Percentiles rank a stretch among this genome's conserved stretches.
Evolutionary conservation across 2,888 invertebrate species (phyloP).

Genomic region (Gryllus longicercus): DNA sequence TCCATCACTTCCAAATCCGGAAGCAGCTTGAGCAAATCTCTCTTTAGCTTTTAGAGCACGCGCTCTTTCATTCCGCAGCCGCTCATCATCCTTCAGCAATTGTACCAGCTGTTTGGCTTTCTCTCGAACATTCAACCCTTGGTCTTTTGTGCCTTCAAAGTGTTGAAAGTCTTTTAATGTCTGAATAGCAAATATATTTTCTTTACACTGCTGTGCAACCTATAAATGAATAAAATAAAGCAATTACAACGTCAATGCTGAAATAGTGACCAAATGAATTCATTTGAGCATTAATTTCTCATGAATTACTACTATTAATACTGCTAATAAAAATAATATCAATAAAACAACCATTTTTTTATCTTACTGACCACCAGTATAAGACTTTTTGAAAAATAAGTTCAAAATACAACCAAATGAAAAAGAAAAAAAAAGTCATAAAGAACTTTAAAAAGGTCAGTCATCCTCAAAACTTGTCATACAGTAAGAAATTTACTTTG

Average conservation of each 20-base stretch:
- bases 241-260: background rate
- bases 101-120: constrained; percentile 96
- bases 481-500: too few relatives aligned
- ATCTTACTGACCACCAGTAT: too few relatives aligned
- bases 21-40: constrained; percentile 80
- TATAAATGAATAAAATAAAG: constrained; percentile 35
- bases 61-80: constrained; percentile 91
- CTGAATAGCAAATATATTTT: constrained; percentile 98
- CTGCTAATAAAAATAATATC: too few relatives aligned
- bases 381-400: too few relatives aligned
- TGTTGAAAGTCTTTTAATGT: constrained; percentile 97
- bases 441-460: too few relatives aligned
- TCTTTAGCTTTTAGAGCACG: constrained; percentile 97
- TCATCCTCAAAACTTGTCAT: too few relatives aligned
- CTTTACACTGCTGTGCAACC: constrained; percentile 97
- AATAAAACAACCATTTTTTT: too few relatives aligned
- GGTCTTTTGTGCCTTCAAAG: constrained; percentile 97
- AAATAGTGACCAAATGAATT: background rate
- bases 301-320: too few relatives aligned
- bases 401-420: too few relatives aligned
- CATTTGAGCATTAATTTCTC: background rate
- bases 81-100: constrained; percentile 93
- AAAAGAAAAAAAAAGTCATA: too few relatives aligned
- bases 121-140: constrained; percentile 94
- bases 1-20: constrained; percentile 84